Conservation (phyloP, 2,888 invertebrate species). For the Polyommatus iphigenia region DNA sequence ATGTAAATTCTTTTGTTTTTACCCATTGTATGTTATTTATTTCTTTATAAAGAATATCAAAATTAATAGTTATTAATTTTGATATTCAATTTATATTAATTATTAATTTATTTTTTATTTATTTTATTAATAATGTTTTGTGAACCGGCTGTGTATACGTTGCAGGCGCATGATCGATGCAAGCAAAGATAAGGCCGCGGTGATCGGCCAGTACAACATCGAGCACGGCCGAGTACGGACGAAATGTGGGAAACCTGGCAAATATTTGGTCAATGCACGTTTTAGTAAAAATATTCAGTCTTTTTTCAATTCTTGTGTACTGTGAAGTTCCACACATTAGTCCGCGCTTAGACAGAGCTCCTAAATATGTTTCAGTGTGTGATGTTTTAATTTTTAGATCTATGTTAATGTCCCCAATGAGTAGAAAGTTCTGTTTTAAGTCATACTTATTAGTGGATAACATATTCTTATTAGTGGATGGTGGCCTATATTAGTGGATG, state of each 20-base stretch:
- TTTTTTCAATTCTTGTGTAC: constrained; percentile 36
- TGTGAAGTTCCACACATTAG: constrained; percentile 35
- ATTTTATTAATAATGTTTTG: too few species aligned
- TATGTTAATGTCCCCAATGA: constrained; percentile 37
- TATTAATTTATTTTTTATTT: too few species aligned
- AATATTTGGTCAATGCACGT: constrained; percentile 39
- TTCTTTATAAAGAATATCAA: too few species aligned
- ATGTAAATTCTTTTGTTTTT: too few species aligned
- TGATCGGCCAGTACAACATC: constrained; percentile 37
- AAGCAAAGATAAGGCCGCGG: constrained; percentile 19
- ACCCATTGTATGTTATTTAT: too few species aligned
- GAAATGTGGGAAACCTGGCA: constrained; percentile 34
- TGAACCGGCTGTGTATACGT: too few species aligned
- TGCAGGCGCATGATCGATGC: too few species aligned
- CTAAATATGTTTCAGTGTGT: constrained; percentile 6
- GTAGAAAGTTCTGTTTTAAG: constrained; percentile 19
- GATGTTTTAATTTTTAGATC: constrained; percentile 29
- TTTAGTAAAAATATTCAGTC: constrained; percentile 32
- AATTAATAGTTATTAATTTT: too few species aligned
- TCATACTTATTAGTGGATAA: constrained; percentile 35
- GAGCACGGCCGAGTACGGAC: constrained; percentile 38
- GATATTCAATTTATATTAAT: too few species aligned
- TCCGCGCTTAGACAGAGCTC: constrained; percentile 28
- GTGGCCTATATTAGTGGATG: constrained; percentile 32
- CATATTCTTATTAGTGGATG: constrained; percentile 34